phyloP scores from a whole-genome alignment of 2,113 vertebrate genomes.

The Pseudorectes ferrugineus region DNA sequence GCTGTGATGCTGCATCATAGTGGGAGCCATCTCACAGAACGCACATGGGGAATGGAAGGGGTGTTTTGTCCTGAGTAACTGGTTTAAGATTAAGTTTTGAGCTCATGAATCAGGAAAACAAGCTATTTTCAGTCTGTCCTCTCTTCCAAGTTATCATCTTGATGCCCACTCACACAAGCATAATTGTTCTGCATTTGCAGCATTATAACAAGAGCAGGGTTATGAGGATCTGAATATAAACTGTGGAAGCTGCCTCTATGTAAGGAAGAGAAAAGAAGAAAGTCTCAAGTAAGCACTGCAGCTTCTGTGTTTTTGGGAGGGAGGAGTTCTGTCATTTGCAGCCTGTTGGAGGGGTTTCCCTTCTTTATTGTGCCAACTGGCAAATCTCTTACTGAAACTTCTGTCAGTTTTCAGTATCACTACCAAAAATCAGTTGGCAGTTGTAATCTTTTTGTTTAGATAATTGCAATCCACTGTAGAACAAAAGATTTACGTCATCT shows the following conservation, averaged over 20 bases:
- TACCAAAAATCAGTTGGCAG: conserved; percentile 33
- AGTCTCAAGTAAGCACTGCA: background rate
- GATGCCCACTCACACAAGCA: background rate
- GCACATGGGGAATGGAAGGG: background rate
- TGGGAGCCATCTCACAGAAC: background rate
- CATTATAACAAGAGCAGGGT: background rate
- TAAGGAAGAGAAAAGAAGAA: background rate
- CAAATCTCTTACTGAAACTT: conserved; percentile 1
- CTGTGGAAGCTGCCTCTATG: background rate
- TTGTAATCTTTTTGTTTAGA: conserved; percentile 24
- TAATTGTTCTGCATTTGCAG: background rate
- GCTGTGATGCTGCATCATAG: conserved; percentile 14
- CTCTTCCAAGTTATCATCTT: background rate
- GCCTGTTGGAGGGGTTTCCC: conserved; percentile 27
- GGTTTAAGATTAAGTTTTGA: conserved; percentile 52
- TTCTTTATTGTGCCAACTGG: conserved; percentile 17
- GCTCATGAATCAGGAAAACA: conserved; percentile 44
- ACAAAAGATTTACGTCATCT: background rate
- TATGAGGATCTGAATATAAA: background rate
- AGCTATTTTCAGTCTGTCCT: conserved; percentile 34
- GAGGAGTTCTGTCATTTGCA: background rate
- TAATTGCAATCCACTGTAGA: background rate
- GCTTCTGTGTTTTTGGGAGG: background rate
- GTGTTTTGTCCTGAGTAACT: conserved; percentile 27
- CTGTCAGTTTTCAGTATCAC: background rate